Percentiles rank a stretch among this genome's conserved stretches.
phyloP scores from a whole-genome alignment of 2,113 vertebrate species.

The Dicrurus megarhynchus region DNA sequence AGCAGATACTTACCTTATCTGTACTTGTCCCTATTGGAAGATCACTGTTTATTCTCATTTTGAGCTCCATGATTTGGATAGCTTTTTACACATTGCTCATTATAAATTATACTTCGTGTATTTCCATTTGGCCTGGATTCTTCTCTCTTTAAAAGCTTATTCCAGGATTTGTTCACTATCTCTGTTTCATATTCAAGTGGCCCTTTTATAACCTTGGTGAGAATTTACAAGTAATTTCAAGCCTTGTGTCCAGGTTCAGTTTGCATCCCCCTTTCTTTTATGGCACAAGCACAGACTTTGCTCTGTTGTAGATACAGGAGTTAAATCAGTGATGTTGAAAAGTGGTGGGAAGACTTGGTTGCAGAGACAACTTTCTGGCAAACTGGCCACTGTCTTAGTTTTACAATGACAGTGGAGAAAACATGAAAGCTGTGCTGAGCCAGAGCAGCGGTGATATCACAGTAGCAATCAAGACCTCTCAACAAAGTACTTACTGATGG shows the following conservation, averaged over 20 bases:
- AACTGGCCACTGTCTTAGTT: neutral
- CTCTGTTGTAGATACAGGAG: neutral
- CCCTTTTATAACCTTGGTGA: constrained; percentile 52
- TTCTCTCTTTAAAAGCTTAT: constrained; percentile 36
- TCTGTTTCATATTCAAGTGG: constrained; percentile 35
- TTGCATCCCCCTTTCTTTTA: neutral
- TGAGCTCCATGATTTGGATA: constrained; percentile 39
- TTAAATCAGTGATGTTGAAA: neutral
- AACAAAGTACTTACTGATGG: neutral
- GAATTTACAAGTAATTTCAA: constrained; percentile 47
- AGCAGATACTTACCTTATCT: constrained; percentile 70
- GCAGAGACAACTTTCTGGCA: neutral
- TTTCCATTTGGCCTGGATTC: constrained; percentile 53
- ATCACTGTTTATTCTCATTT: constrained; percentile 62
- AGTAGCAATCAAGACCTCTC: neutral
- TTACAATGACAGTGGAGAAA: neutral
- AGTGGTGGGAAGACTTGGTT: neutral
- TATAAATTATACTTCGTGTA: constrained; percentile 47
- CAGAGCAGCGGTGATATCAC: neutral
- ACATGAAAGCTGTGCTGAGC: neutral
- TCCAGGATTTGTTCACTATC: constrained; percentile 46
- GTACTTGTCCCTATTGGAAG: constrained; percentile 44
- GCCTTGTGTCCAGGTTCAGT: neutral
- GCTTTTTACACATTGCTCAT: constrained; percentile 41
- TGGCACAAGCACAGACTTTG: neutral